Percentiles rank a stretch among this genome's conserved stretches.
phyloP scores from a whole-genome alignment of 2,797 vertebrate species.

The Danio kyathit region DNA sequence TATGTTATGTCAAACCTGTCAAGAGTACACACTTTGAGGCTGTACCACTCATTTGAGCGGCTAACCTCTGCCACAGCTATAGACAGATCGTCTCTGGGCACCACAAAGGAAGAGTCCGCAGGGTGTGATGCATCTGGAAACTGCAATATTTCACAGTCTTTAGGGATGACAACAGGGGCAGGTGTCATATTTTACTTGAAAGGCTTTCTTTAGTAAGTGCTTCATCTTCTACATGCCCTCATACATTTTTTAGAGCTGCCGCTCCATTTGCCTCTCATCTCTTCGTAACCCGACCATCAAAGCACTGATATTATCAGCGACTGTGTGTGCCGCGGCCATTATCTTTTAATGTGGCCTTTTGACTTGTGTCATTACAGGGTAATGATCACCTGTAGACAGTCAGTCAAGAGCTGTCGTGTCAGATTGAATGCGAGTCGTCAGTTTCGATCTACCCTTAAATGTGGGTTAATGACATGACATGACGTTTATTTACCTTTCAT shows the following conservation, averaged over 20 bases:
- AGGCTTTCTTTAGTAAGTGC: slow-evolving; percentile 58
- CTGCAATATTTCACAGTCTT: slow-evolving; percentile 41
- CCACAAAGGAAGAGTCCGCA: slow-evolving; percentile 32
- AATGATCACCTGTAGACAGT: slow-evolving; percentile 23
- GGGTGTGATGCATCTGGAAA: slow-evolving; percentile 41
- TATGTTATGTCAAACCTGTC: slow-evolving; percentile 49
- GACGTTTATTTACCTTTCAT: background rate
- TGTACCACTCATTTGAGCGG: slow-evolving; percentile 48
- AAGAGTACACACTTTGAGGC: slow-evolving; percentile 41
- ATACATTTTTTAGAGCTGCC: slow-evolving; percentile 74
- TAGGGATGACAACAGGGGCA: slow-evolving; percentile 36
- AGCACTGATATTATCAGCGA: slow-evolving; percentile 71
- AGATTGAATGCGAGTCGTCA: background rate
- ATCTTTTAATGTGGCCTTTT: slow-evolving; percentile 72
- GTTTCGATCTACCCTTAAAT: background rate
- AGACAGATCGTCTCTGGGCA: slow-evolving; percentile 33
- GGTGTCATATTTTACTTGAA: slow-evolving; percentile 57
- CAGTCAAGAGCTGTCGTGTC: background rate
- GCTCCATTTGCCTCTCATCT: slow-evolving; percentile 67
- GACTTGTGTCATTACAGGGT: slow-evolving; percentile 65
- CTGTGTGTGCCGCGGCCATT: slow-evolving; percentile 64
- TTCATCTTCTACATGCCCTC: slow-evolving; percentile 66
- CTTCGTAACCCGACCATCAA: slow-evolving; percentile 66
- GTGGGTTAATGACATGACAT: background rate
- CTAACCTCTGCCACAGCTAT: slow-evolving; percentile 52